phyloP scores from a whole-genome alignment of 2,113 vertebrate genomes.

The Colossoma macropomum region DNA sequence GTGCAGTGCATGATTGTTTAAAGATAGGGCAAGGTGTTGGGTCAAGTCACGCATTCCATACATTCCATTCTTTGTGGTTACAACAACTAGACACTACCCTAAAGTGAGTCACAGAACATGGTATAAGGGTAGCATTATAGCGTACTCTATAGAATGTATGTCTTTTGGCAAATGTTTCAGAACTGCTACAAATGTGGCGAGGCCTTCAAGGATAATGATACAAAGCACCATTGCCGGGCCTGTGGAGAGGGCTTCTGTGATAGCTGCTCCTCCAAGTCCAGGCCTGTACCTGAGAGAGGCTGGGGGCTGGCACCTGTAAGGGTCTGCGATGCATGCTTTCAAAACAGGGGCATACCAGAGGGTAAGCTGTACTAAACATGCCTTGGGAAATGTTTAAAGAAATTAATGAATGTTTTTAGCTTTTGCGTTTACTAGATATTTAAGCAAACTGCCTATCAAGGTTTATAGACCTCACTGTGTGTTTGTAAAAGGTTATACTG shows the following conservation, averaged over 20 bases:
- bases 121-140: too few relatives aligned
- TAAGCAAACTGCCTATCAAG: neutral
- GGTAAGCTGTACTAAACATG: constrained; percentile 18
- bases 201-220: constrained; percentile 90
- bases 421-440: too few relatives aligned
- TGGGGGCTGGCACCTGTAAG: constrained; percentile 93
- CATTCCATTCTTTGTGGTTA: neutral
- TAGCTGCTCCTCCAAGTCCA: constrained; percentile 89
- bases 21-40: neutral
- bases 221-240: constrained; percentile 96
- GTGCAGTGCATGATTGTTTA: neutral
- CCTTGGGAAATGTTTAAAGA: neutral
- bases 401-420: neutral
- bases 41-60: neutral
- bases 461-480: neutral
- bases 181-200: constrained; percentile 89
- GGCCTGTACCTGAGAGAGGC: constrained; percentile 94
- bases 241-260: constrained; percentile 98
- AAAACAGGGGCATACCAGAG: constrained; percentile 69
- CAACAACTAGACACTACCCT: neutral
- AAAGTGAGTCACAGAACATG: neutral
- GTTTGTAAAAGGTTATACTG: neutral
- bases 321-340: constrained; percentile 93
- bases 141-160: neutral
- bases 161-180: constrained; percentile 66